phyloP scores from a whole-genome alignment of 2,888 invertebrate genomes.

The Xestia ashworthii region DNA sequence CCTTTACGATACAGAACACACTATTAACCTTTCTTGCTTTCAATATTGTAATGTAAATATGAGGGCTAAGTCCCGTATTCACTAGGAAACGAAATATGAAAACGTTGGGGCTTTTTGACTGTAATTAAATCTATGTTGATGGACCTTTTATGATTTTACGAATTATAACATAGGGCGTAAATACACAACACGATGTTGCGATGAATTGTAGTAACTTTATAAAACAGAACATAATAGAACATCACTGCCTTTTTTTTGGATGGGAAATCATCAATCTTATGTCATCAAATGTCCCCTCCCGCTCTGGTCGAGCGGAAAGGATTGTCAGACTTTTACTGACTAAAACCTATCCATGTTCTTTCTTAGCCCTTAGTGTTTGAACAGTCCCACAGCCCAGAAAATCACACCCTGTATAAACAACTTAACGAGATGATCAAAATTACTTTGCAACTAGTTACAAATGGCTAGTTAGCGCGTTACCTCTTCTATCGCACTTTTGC shows the following conservation, averaged over 20 bases:
- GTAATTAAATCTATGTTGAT: not conserved
- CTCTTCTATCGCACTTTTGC: not conserved
- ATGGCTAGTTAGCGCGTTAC: not conserved
- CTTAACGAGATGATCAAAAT: too few relatives aligned
- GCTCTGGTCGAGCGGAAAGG: too few relatives aligned
- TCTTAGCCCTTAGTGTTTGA: too few relatives aligned
- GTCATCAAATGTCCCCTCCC: too few relatives aligned
- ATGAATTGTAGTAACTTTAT: not conserved
- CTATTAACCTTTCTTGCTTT: constrained; percentile 46
- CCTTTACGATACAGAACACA: constrained; percentile 48
- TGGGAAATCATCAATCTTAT: too few relatives aligned
- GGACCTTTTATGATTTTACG: not conserved
- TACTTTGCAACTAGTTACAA: not conserved
- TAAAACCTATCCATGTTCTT: too few relatives aligned
- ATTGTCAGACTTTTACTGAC: too few relatives aligned
- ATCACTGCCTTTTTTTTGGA: too few relatives aligned
- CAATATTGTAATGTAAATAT: constrained; percentile 58
- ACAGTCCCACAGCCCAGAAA: too few relatives aligned
- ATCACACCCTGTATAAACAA: not conserved
- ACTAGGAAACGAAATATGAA: constrained; percentile 20
- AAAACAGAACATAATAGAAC: not conserved
- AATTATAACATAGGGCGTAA: not conserved
- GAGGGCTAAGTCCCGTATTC: constrained; percentile 33
- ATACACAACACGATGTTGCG: not conserved
- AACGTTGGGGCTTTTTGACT: not conserved